A percentile compares a stretch with the other conserved stretches of the same genome.
These are phyloP conservation scores for Drosophila phalerata DNA, from an alignment of 2,888 invertebrate species.

Conservation along the genomic window DNA sequence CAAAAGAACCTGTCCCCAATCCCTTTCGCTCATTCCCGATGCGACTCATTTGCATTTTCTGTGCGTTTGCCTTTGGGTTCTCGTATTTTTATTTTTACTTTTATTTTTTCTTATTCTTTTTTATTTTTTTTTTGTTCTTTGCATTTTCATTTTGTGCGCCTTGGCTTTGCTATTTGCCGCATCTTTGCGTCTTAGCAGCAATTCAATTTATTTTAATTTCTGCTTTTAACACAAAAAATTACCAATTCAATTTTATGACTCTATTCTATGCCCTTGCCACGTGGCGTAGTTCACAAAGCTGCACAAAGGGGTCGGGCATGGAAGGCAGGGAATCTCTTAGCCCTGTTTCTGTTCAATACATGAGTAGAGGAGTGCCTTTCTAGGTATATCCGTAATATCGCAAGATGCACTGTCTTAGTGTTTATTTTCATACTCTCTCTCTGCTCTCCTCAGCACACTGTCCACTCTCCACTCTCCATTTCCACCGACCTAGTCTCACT, in stretches of 20 bases:
- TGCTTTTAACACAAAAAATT: constrained; percentile 82
- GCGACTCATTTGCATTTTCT: constrained; percentile 78
- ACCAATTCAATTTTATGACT: constrained; percentile 84
- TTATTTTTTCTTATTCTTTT: constrained; percentile 2
- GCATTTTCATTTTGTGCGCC: constrained; percentile 46
- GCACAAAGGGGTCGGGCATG: constrained; percentile 18
- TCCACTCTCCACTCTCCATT: background rate
- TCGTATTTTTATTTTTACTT: constrained; percentile 32
- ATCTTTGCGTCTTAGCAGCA: constrained; percentile 74
- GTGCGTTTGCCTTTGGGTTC: constrained; percentile 60
- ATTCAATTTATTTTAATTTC: constrained; percentile 82
- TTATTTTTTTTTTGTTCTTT: constrained; percentile 25
- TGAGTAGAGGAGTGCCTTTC: background rate
- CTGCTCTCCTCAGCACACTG: too few relatives aligned
- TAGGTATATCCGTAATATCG: constrained; percentile 2
- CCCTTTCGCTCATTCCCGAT: constrained; percentile 37
- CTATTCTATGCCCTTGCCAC: constrained; percentile 64
- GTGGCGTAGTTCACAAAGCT: constrained; percentile 64
- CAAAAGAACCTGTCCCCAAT: constrained; percentile 28
- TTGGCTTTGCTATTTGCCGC: constrained; percentile 55
- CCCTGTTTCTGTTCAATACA: background rate
- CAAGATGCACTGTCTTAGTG: background rate
- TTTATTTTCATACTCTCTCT: background rate
- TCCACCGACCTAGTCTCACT: constrained; percentile 10
- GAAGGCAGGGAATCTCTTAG: background rate